phyloP scores from a whole-genome alignment of 2,888 invertebrate species.

The Alentia gelatinosa region DNA sequence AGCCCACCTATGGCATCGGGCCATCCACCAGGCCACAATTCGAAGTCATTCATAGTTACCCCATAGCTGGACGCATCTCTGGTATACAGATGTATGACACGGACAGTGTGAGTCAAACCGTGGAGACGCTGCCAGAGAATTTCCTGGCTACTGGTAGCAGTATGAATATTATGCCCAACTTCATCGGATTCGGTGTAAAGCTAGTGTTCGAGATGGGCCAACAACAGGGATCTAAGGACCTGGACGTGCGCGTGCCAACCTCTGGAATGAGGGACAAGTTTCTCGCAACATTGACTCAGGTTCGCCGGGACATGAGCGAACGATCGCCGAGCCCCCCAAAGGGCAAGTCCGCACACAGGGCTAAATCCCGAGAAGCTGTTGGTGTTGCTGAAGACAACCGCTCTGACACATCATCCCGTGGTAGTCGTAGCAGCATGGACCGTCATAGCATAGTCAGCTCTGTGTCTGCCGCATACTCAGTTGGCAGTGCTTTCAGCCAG shows the following conservation, averaged over 20 bases:
- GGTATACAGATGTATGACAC: slow-evolving; percentile 72
- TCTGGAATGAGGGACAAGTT: slow-evolving; percentile 63
- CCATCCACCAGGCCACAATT: slow-evolving; percentile 69
- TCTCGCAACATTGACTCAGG: slow-evolving; percentile 60
- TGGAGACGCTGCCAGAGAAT: not conserved
- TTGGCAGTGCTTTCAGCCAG: not conserved
- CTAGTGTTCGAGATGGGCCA: slow-evolving; percentile 62
- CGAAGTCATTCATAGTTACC: slow-evolving; percentile 72
- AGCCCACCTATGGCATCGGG: slow-evolving; percentile 72
- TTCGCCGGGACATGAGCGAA: slow-evolving; percentile 54
- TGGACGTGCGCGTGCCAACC: slow-evolving; percentile 65
- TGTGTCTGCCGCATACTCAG: not conserved
- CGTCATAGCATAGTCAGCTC: not conserved
- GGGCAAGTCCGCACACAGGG: not conserved
- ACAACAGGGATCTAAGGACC: slow-evolving; percentile 55
- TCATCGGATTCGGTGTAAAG: slow-evolving; percentile 65
- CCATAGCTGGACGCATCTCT: slow-evolving; percentile 72
- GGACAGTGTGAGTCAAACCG: slow-evolving; percentile 56
- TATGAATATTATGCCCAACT: slow-evolving; percentile 51
- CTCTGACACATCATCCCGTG: not conserved
- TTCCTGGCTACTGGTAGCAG: slow-evolving; percentile 48
- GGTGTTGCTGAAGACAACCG: not conserved
- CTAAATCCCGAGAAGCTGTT: not conserved
- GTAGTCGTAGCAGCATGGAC: not conserved
- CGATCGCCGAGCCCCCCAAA: slow-evolving; percentile 53